A percentile compares a stretch with the other conserved stretches of the same genome.
phyloP scores from a whole-genome alignment of 2,888 invertebrate genomes.

The Helicoverpa assulta region DNA sequence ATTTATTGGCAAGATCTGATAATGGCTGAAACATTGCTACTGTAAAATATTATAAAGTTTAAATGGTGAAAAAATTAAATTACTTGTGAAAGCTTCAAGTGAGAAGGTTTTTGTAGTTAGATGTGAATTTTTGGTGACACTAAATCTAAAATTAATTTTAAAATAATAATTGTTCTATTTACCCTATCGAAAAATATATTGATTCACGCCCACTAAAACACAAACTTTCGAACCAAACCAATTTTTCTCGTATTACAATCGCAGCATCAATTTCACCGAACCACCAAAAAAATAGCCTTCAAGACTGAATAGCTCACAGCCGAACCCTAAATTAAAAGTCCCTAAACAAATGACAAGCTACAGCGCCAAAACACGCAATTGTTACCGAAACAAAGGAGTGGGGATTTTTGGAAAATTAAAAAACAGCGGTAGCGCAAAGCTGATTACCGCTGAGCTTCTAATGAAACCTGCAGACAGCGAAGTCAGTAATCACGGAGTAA shows the following conservation, averaged over 20 bases:
- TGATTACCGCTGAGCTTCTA: slow-evolving; percentile 51
- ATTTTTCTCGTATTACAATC: too few relatives aligned
- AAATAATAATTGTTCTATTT: too few relatives aligned
- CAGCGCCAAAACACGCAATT: slow-evolving; percentile 33
- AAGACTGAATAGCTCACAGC: too few relatives aligned
- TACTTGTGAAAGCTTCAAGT: not conserved
- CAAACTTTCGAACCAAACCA: too few relatives aligned
- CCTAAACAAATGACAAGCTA: slow-evolving; percentile 42
- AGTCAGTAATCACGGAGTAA: slow-evolving; percentile 11
- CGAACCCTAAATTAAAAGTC: slow-evolving; percentile 17
- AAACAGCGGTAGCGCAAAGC: slow-evolving; percentile 43
- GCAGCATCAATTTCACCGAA: too few relatives aligned
- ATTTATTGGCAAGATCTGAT: slow-evolving; percentile 10
- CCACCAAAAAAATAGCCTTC: too few relatives aligned
- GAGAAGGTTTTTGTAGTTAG: not conserved
- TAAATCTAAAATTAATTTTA: too few relatives aligned
- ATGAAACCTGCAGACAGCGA: slow-evolving; percentile 12
- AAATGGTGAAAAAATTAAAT: not conserved
- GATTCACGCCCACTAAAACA: too few relatives aligned
- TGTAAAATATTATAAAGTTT: slow-evolving; percentile 1
- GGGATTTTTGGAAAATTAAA: slow-evolving; percentile 58
- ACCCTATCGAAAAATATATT: too few relatives aligned
- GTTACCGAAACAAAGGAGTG: slow-evolving; percentile 48
- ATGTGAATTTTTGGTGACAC: too few relatives aligned
- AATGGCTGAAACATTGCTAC: not conserved